These are phyloP conservation scores for Trichacis sp. DNA, from an alignment of 2,888 invertebrate species.

Conservation along the genomic window DNA sequence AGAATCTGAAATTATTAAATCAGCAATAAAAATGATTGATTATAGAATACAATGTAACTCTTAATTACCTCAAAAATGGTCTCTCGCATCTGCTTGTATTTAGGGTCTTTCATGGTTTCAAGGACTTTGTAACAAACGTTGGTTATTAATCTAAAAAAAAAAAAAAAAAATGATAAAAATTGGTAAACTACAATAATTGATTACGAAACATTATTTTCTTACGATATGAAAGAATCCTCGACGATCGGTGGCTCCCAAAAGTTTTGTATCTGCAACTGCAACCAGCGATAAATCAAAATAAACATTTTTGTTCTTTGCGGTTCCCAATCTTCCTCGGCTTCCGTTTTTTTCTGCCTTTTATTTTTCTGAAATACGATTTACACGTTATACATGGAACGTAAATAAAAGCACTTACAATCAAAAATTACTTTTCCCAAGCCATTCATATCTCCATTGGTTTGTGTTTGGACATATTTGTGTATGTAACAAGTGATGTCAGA, in stretches of 20 bases:
- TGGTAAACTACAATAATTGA: slow-evolving; percentile 1
- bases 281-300: slow-evolving; percentile 75
- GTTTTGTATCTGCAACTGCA: slow-evolving; percentile 78
- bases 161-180: background rate
- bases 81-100: slow-evolving; percentile 75
- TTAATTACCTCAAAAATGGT: slow-evolving; percentile 72
- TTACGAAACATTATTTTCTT: slow-evolving; percentile 58
- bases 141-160: slow-evolving; percentile 74
- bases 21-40: background rate
- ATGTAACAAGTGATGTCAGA: slow-evolving; percentile 54
- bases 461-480: slow-evolving; percentile 48
- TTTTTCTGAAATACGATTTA: slow-evolving; percentile 48
- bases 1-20: slow-evolving; percentile 75
- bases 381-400: too few relatives aligned
- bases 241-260: slow-evolving; percentile 87
- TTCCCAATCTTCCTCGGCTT: slow-evolving; percentile 77
- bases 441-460: slow-evolving; percentile 34
- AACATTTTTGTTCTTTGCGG: slow-evolving; percentile 77
- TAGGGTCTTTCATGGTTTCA: slow-evolving; percentile 74
- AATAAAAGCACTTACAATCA: too few relatives aligned
- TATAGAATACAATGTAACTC: too few relatives aligned
- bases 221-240: slow-evolving; percentile 87
- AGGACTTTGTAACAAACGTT: slow-evolving; percentile 82
- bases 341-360: slow-evolving; percentile 55
- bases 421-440: slow-evolving; percentile 49